These are phyloP conservation scores for Bugulina stolonifera DNA, from an alignment of 2,888 invertebrate species.

Conservation along the genomic window DNA sequence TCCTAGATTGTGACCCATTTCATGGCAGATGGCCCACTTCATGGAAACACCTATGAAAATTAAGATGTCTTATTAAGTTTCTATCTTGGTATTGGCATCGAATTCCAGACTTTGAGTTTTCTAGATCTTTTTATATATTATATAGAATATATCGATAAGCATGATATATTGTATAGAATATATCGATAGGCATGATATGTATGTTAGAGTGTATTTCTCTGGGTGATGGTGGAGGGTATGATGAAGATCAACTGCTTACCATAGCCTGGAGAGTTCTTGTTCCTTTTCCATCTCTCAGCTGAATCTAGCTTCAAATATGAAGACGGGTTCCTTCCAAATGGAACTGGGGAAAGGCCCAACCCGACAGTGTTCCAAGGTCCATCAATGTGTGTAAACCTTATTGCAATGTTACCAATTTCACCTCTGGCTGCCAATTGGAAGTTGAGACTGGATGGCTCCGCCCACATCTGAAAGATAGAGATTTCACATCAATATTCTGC, in stretches of 20 bases:
- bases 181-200: no score
- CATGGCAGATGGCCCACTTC: conserved; percentile 23
- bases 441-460: conserved; percentile 4
- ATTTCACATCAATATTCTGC: no score
- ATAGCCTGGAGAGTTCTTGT: not conserved
- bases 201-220: no score
- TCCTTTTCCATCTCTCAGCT: conserved; percentile 6
- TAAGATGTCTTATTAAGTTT: not conserved
- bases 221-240: no score
- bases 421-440: conserved; percentile 14
- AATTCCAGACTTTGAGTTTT: no score
- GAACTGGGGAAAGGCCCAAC: not conserved
- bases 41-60: conserved; percentile 3
- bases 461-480: conserved; percentile 9
- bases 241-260: not conserved
- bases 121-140: no score
- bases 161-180: no score
- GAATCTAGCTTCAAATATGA: conserved; percentile 11
- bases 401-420: not conserved
- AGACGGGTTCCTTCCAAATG: not conserved
- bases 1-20: conserved; percentile 18
- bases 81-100: no score
- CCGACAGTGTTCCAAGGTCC: conserved; percentile 11
- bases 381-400: conserved; percentile 11
- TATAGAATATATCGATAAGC: no score